A percentile compares a stretch with the other conserved stretches of the same genome.
phyloP scores from a whole-genome alignment of 2,113 vertebrate genomes.

The Phodopus roborovskii region DNA sequence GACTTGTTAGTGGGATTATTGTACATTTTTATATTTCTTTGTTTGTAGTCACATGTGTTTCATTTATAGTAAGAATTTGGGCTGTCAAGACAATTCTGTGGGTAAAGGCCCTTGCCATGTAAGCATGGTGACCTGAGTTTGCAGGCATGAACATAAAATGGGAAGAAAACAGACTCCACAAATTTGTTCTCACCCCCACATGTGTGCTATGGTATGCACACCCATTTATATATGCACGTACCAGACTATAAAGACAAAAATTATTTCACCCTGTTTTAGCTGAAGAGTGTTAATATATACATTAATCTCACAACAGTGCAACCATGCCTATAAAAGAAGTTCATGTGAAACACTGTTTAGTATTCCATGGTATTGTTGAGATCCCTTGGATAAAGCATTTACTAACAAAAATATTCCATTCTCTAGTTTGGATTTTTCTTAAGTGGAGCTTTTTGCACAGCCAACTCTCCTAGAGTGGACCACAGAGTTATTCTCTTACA shows the following conservation, averaged over 20 bases:
- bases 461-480: neutral
- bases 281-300: neutral
- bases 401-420: neutral
- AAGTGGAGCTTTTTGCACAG: neutral
- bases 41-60: neutral
- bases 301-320: neutral
- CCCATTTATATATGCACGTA: neutral
- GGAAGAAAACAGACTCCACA: too few species aligned
- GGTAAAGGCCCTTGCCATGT: neutral
- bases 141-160: neutral
- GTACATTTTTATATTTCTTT: neutral
- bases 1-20: too few species aligned
- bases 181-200: neutral
- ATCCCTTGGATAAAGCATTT: neutral
- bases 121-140: neutral
- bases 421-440: neutral
- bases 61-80: neutral
- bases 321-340: neutral
- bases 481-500: neutral
- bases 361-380: neutral
- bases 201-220: neutral
- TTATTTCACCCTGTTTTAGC: neutral
- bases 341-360: neutral
- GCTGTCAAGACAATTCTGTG: neutral
- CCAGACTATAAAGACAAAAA: neutral